Base-by-base conservation (phyloP, 2,888 invertebrate genomes). In the Anarsia innoxiella region DNA sequence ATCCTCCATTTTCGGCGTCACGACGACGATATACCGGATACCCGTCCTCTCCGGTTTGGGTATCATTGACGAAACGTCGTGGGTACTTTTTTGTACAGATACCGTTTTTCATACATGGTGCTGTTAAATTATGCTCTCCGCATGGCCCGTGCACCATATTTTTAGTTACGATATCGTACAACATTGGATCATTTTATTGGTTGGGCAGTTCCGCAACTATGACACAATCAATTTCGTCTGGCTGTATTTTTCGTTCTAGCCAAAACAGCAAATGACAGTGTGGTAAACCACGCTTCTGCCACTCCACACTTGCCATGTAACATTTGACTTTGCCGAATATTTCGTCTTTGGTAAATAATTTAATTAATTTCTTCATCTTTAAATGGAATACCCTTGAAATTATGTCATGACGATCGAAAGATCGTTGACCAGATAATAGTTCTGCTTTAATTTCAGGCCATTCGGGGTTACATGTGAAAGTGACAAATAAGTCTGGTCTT, bases 21-120 rank as follows among this genome's bases (percentile, higher is more conserved):
- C 29, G 14, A n/a, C 29, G 14, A n/a, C 29, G 14, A 30, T 30
- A 30, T 14, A 15, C n/a, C n/a, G 29, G 29, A 15, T 30, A 30
- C 2, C 29, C 29, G 29, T 30, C 29, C 1, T 30, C 15, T 3
- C 29, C 29, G 15, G 29, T 30, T 2, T n/a, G 14, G 6, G 29
- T 30, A 1, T 30, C 15, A n/a, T 14, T 14, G 2, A 15, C 4
- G 6, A 30, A 15, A 8, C n/a, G 14, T 14, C 29, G 14, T 2
- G 29, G 29, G n/a, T 30, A 30, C n/a, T n/a, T 14, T 30, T 30
- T 30, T 14, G 14, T 8, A n/a, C 29, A 30, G 1, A n/a, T 15
- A n/a, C 15, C 15, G 8, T 30, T n/a, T 2, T 8, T 27, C 27
- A 27, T 27, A 11, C 27, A 27, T n/a, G 27, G 27, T 27, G 27